A percentile compares a stretch with the other conserved stretches of the same genome.
Conservation (phyloP, 1,140 invertebrate genomes). For the Drosophila prosaltans region DNA sequence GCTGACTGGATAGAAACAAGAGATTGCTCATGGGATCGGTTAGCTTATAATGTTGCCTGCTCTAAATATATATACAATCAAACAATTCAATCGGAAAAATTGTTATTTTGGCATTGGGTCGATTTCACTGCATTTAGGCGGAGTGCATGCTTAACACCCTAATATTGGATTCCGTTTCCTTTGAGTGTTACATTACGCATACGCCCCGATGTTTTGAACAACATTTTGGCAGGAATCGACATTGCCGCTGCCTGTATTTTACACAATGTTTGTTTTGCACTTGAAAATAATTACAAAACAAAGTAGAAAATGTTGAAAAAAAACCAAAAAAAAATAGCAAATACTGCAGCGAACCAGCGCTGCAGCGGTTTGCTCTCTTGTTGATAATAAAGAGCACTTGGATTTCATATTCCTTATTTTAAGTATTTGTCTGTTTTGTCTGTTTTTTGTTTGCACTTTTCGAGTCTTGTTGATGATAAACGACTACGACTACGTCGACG, state of each 20-base stretch:
- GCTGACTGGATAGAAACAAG: too few species aligned
- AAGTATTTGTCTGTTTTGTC: conserved; percentile 36
- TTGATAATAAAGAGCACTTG: conserved; percentile 30
- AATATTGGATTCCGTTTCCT: too few species aligned
- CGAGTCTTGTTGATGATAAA: conserved; percentile 26
- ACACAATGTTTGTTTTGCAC: conserved; percentile 26
- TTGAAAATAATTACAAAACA: conserved; percentile 56
- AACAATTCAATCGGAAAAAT: too few species aligned
- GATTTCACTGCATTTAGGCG: too few species aligned
- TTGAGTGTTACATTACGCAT: neutral
- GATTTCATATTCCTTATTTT: conserved; percentile 46
- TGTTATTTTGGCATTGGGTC: too few species aligned
- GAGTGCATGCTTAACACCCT: too few species aligned
- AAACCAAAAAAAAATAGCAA: conserved; percentile 26
- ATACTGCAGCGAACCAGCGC: conserved; percentile 36
- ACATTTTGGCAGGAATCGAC: conserved; percentile 38
- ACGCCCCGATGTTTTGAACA: neutral
- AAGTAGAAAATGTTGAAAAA: conserved; percentile 29
- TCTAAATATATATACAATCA: too few species aligned
- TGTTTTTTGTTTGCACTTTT: conserved; percentile 41
- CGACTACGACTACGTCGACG: neutral
- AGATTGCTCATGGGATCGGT: too few species aligned
- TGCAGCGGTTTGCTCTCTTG: conserved; percentile 20
- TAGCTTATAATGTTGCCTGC: too few species aligned
- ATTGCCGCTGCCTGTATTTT: neutral